Conservation (phyloP, 2,113 vertebrate species). For the Serilophus lunatus region DNA sequence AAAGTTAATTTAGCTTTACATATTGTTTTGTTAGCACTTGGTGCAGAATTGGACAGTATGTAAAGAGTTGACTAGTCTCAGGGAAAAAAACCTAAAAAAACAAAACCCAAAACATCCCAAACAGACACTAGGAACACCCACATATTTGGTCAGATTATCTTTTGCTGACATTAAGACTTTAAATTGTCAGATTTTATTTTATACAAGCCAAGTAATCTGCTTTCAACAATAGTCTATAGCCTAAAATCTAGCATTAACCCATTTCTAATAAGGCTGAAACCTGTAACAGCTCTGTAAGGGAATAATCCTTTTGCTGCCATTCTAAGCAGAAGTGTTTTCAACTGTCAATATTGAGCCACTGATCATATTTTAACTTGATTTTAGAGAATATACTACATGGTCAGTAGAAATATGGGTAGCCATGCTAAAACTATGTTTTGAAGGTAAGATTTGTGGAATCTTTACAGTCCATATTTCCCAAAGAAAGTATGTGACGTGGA, state of each 20-base stretch:
- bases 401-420: background rate
- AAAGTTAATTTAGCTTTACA: background rate
- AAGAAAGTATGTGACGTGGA: background rate
- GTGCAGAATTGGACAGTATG: background rate
- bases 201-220: slow-evolving; percentile 36
- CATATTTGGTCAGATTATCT: slow-evolving; percentile 18
- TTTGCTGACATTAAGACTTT: background rate
- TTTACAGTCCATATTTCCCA: accelerated
- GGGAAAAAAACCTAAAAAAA: background rate
- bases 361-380: background rate
- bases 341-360: background rate
- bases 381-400: background rate
- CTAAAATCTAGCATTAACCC: slow-evolving; percentile 58
- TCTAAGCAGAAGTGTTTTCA: background rate
- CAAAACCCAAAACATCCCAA: background rate
- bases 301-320: slow-evolving; percentile 13
- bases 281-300: background rate
- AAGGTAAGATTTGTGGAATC: background rate
- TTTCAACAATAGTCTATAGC: slow-evolving; percentile 33
- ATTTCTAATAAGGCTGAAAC: slow-evolving; percentile 43
- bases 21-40: background rate
- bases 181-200: slow-evolving; percentile 32
- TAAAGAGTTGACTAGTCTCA: background rate
- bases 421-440: background rate
- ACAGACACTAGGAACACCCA: background rate